A percentile compares a stretch with the other conserved stretches of the same genome.
These are phyloP conservation scores for Ia io DNA, from an alignment of 2,113 vertebrate genomes.

Conservation along the genomic window DNA sequence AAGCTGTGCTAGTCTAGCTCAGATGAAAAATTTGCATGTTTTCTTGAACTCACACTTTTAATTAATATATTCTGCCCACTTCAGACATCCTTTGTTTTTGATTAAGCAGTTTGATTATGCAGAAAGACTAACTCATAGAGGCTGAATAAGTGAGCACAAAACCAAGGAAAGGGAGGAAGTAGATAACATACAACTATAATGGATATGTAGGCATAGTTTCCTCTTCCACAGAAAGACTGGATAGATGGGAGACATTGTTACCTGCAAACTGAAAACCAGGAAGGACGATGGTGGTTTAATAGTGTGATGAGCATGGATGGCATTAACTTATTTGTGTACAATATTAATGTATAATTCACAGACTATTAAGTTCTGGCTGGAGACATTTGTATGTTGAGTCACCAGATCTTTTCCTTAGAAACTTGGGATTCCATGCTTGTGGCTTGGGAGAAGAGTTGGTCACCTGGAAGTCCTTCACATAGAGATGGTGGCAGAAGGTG, in stretches of 20 bases:
- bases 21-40: slow-evolving; percentile 83
- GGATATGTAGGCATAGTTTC: slow-evolving; percentile 35
- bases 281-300: fast-evolving
- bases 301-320: fast-evolving
- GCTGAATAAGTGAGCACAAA: slow-evolving; percentile 54
- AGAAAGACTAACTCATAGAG: slow-evolving; percentile 60
- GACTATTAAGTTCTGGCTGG: neutral
- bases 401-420: neutral
- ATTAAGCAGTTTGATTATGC: slow-evolving; percentile 32
- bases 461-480: neutral
- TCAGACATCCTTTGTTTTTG: slow-evolving; percentile 3
- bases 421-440: neutral
- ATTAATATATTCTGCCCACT: slow-evolving; percentile 76
- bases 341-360: neutral
- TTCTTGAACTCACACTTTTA: slow-evolving; percentile 74
- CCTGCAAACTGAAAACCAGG: neutral
- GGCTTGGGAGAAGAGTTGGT: no score
- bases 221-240: neutral
- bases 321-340: fast-evolving
- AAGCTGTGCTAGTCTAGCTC: slow-evolving; percentile 88
- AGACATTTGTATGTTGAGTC: neutral
- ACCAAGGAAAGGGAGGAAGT: slow-evolving; percentile 57
- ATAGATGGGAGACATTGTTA: neutral
- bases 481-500: neutral
- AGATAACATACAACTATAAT: slow-evolving; percentile 57